These are phyloP conservation scores for Melanotaenia duboulayi DNA, from an alignment of 2,113 vertebrate species.

Conservation along the genomic window DNA sequence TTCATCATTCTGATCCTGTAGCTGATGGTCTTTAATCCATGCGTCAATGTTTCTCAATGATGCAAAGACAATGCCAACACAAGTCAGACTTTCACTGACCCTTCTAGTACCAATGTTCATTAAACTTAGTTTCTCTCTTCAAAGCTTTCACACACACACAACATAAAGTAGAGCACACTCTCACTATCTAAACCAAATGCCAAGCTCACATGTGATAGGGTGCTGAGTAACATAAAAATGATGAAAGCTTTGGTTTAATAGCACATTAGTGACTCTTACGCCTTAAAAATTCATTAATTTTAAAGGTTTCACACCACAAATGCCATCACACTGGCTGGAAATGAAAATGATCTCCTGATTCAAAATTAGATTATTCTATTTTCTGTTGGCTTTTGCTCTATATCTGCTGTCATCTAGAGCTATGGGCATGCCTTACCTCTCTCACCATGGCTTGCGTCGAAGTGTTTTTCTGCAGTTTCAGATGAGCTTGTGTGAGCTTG, in stretches of 20 bases:
- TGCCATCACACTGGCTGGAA: constrained; percentile 17
- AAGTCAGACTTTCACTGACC: constrained; percentile 30
- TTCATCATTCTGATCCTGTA: constrained; percentile 22
- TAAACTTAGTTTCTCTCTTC: constrained; percentile 14
- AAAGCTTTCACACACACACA: constrained; percentile 7
- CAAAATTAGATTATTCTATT: constrained; percentile 48
- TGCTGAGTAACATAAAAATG: constrained; percentile 41
- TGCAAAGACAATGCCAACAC: constrained; percentile 38
- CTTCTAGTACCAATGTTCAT: neutral
- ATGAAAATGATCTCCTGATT: constrained; percentile 37
- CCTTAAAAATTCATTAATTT: constrained; percentile 35
- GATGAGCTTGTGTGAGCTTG: constrained; percentile 13
- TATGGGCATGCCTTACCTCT: constrained; percentile 58
- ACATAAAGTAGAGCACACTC: constrained; percentile 53
- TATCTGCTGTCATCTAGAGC: constrained; percentile 33
- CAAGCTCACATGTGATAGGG: constrained; percentile 49
- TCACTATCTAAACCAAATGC: constrained; percentile 50
- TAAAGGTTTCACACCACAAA: constrained; percentile 30
- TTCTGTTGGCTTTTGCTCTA: constrained; percentile 27
- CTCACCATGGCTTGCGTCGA: constrained; percentile 37
- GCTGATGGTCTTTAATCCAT: constrained; percentile 39
- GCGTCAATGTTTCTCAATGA: constrained; percentile 48
- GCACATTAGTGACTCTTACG: constrained; percentile 38
- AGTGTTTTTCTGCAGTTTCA: constrained; percentile 31
- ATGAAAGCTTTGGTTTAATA: constrained; percentile 28